These are phyloP conservation scores for Vidua macroura DNA, from an alignment of 2,113 vertebrate genomes.

Conservation along the genomic window DNA sequence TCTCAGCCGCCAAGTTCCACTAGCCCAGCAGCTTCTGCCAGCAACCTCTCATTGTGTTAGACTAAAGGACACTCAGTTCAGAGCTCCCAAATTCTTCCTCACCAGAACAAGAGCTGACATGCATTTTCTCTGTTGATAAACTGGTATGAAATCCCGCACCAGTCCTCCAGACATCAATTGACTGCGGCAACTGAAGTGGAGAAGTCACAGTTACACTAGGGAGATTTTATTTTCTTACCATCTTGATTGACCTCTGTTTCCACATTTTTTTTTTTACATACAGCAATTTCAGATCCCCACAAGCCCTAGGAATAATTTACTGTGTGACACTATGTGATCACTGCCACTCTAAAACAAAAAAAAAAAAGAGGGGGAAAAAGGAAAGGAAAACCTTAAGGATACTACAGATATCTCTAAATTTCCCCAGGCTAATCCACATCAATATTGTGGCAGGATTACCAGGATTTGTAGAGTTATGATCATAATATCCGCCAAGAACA, in stretches of 20 bases:
- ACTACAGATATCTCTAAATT: background rate
- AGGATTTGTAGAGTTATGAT: background rate
- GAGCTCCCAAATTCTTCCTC: background rate
- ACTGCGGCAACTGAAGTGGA: background rate
- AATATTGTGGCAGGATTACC: background rate
- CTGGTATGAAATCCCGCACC: background rate
- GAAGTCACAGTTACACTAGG: background rate
- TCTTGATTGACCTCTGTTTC: background rate
- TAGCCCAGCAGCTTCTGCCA: background rate
- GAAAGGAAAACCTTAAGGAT: background rate
- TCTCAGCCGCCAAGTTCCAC: background rate
- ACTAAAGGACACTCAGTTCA: background rate
- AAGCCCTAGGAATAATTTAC: background rate
- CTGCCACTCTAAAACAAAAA: background rate
- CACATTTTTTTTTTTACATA: background rate
- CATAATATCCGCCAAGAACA: background rate
- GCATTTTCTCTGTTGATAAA: background rate
- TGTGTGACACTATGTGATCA: background rate
- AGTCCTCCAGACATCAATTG: background rate
- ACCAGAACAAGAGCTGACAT: background rate
- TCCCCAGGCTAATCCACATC: background rate
- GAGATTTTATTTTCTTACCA: background rate
- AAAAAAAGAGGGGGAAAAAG: accelerated
- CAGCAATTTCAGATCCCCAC: background rate
- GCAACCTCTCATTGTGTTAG: accelerated